Percentiles rank a stretch among this genome's conserved stretches.
phyloP scores from a whole-genome alignment of 2,797 vertebrate species.

The Galaxias olidus region DNA sequence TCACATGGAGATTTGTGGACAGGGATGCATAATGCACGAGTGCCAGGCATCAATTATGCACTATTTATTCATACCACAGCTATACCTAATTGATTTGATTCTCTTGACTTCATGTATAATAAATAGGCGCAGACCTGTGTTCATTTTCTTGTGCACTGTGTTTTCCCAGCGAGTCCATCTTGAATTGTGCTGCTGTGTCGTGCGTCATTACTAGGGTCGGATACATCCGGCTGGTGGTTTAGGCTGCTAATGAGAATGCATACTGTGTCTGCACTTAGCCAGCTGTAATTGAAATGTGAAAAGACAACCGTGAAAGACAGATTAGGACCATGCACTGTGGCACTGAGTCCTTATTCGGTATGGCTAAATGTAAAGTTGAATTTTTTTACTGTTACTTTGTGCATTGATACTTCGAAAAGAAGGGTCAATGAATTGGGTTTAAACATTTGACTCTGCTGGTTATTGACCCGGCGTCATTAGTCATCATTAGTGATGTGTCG shows the following conservation, averaged over 20 bases:
- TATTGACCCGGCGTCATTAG: no score
- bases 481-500: no score
- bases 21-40: constrained; percentile 67
- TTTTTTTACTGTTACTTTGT: neutral
- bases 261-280: constrained; percentile 2
- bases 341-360: no score
- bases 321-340: neutral
- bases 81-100: constrained; percentile 73
- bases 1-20: constrained; percentile 55
- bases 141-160: constrained; percentile 16
- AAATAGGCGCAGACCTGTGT: constrained; percentile 43
- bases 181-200: constrained; percentile 25
- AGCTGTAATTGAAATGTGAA: neutral
- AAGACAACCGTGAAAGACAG: neutral
- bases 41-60: constrained; percentile 68
- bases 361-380: neutral
- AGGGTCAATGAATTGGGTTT: no score
- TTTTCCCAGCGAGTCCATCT: constrained; percentile 18
- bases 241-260: neutral
- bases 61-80: constrained; percentile 72
- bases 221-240: neutral
- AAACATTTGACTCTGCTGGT: no score
- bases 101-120: constrained; percentile 69
- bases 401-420: neutral
- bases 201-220: constrained; percentile 21